These are phyloP conservation scores for Sweltsa coloradensis DNA, from an alignment of 1,140 invertebrate genomes.

Conservation along the genomic window DNA sequence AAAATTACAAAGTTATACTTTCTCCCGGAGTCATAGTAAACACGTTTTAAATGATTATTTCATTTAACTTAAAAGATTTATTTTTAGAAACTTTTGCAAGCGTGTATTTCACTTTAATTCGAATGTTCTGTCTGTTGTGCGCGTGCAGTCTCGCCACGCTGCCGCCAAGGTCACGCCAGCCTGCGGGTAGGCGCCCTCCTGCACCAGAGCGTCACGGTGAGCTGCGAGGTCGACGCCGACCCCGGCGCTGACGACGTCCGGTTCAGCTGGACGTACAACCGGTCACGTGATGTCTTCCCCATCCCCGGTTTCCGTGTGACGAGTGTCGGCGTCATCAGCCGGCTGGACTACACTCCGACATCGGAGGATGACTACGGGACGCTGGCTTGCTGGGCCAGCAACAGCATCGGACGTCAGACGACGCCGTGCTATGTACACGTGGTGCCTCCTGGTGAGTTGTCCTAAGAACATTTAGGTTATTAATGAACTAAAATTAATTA, in stretches of 20 bases:
- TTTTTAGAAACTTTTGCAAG: too few species aligned
- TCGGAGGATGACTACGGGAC: constrained; percentile 61
- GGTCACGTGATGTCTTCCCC: constrained; percentile 48
- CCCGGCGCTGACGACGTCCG: constrained; percentile 36
- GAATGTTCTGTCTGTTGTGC: not conserved
- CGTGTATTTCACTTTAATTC: too few species aligned
- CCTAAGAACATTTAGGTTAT: too few species aligned
- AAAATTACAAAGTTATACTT: too few species aligned
- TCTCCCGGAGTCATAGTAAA: too few species aligned
- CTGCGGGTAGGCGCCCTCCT: constrained; percentile 43
- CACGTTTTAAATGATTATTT: too few species aligned
- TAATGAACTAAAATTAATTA: too few species aligned
- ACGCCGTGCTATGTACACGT: constrained; percentile 71
- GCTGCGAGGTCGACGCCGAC: constrained; percentile 67
- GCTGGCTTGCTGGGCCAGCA: constrained; percentile 74
- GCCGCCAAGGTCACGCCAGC: constrained; percentile 40
- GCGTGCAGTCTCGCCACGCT: constrained; percentile 45
- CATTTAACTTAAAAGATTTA: too few species aligned
- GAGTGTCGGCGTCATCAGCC: constrained; percentile 51
- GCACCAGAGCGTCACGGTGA: constrained; percentile 44
- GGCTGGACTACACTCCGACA: constrained; percentile 48
- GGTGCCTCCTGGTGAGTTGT: constrained; percentile 67
- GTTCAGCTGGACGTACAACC: constrained; percentile 73
- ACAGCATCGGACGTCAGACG: constrained; percentile 65
- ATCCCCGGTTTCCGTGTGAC: constrained; percentile 38